phyloP scores from a whole-genome alignment of 2,888 invertebrate genomes.

The Aspidiotus destructor region DNA sequence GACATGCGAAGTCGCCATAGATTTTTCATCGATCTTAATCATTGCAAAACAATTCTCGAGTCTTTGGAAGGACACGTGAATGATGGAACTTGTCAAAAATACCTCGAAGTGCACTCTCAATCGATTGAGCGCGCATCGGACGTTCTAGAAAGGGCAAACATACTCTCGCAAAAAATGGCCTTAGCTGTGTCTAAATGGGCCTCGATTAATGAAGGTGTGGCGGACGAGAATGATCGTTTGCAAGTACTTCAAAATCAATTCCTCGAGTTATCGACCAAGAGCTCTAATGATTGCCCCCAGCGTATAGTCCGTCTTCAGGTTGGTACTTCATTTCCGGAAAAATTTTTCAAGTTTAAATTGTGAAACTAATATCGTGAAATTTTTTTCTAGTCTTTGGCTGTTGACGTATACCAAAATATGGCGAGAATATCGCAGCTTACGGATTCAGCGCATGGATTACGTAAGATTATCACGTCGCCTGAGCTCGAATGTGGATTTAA shows the following conservation, averaged over 20 bases:
- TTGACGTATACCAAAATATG: conserved; percentile 70
- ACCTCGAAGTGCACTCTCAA: conserved; percentile 62
- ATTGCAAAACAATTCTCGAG: conserved; percentile 75
- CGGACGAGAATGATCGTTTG: conserved; percentile 72
- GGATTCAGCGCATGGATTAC: conserved; percentile 56
- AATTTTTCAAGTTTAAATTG: neutral
- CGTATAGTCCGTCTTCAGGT: conserved; percentile 54
- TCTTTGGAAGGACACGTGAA: conserved; percentile 76
- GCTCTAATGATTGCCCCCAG: conserved; percentile 73
- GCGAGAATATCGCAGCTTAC: conserved; percentile 63
- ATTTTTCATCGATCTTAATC: conserved; percentile 79
- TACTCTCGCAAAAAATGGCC: conserved; percentile 71
- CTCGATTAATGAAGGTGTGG: conserved; percentile 66
- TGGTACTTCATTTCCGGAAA: conserved; percentile 23
- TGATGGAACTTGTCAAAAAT: conserved; percentile 62
- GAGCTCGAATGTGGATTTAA: conserved; percentile 65
- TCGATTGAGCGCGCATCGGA: conserved; percentile 65
- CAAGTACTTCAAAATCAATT: conserved; percentile 74
- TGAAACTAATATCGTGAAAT: conserved; percentile 8
- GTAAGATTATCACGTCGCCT: conserved; percentile 63
- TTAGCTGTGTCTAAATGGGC: conserved; percentile 78
- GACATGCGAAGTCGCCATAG: conserved; percentile 82
- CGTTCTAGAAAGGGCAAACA: conserved; percentile 70
- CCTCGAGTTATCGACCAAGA: conserved; percentile 68
- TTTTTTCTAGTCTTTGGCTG: conserved; percentile 53